Percentiles rank a stretch among this genome's conserved stretches.
Conservation (phyloP, 53 echinoderm and acorn worm genomes). For the Actinopyga echinites region DNA sequence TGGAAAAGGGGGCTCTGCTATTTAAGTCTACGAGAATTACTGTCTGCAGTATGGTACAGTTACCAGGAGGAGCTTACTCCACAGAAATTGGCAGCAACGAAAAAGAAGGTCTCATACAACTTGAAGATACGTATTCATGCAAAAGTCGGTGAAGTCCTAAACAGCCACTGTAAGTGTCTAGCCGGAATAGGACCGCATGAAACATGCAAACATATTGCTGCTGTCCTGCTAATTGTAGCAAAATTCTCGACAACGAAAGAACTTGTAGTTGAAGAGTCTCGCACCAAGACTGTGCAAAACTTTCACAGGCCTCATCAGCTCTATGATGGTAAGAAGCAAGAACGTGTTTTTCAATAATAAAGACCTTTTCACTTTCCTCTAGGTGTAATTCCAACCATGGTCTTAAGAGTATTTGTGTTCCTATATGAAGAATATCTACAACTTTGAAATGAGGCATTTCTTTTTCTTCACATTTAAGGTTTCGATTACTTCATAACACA, state of each 20-base stretch:
- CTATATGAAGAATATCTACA: too few species aligned
- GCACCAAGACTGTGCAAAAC: background rate
- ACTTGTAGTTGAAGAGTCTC: background rate
- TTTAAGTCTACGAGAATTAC: background rate
- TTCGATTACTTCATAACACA: too few species aligned
- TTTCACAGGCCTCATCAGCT: background rate
- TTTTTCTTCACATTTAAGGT: too few species aligned
- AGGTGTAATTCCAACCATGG: too few species aligned
- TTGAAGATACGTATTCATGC: background rate
- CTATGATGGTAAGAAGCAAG: background rate
- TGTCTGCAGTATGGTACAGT: background rate
- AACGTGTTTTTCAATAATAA: too few species aligned
- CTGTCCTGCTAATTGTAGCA: background rate
- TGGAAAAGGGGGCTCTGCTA: too few species aligned
- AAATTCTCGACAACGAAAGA: too few species aligned
- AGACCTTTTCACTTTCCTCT: too few species aligned
- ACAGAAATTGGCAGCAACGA: background rate
- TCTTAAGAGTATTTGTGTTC: too few species aligned
- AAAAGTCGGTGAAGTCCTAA: background rate
- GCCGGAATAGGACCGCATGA: background rate
- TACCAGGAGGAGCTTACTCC: background rate
- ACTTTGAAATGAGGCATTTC: too few species aligned
- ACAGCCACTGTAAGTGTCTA: background rate
- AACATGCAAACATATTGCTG: background rate
- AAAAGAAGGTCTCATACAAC: background rate